These are phyloP conservation scores for Siniperca scherzeri DNA, from an alignment of 2,797 vertebrate species.

Conservation along the genomic window DNA sequence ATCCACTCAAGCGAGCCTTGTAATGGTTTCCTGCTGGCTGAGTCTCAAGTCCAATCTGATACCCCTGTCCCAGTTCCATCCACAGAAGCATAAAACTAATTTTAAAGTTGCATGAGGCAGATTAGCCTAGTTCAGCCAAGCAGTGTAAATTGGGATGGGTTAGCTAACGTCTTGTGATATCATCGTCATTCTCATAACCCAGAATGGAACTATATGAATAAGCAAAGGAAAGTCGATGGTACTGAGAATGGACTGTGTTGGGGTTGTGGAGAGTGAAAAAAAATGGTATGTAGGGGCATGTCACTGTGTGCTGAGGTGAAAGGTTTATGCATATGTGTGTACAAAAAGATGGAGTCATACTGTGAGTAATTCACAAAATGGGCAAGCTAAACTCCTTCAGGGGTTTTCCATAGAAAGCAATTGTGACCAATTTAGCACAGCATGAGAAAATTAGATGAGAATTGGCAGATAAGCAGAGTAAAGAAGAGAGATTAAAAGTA, in stretches of 20 bases:
- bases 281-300: neutral
- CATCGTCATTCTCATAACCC: slow-evolving; percentile 48
- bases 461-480: slow-evolving; percentile 47
- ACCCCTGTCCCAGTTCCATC: slow-evolving; percentile 68
- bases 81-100: slow-evolving; percentile 67
- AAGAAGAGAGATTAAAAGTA: slow-evolving; percentile 34
- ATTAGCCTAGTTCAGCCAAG: slow-evolving; percentile 78
- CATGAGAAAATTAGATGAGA: slow-evolving; percentile 44
- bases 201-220: slow-evolving; percentile 39
- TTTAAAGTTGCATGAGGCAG: slow-evolving; percentile 82
- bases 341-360: slow-evolving; percentile 29
- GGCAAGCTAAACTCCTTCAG: slow-evolving; percentile 48
- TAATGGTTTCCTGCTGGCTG: slow-evolving; percentile 69
- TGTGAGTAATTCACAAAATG: slow-evolving; percentile 48
- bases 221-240: slow-evolving; percentile 21
- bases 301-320: slow-evolving; percentile 32
- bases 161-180: slow-evolving; percentile 52
- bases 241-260: slow-evolving; percentile 10
- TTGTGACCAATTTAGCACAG: slow-evolving; percentile 52
- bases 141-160: slow-evolving; percentile 65
- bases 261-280: slow-evolving; percentile 12
- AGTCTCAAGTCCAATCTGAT: slow-evolving; percentile 59
- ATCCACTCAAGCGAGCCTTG: slow-evolving; percentile 47
- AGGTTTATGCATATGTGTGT: slow-evolving; percentile 30
- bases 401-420: slow-evolving; percentile 48